Conservation (phyloP, 2,888 invertebrate genomes). For the Drosophila hawaiiensis region DNA sequence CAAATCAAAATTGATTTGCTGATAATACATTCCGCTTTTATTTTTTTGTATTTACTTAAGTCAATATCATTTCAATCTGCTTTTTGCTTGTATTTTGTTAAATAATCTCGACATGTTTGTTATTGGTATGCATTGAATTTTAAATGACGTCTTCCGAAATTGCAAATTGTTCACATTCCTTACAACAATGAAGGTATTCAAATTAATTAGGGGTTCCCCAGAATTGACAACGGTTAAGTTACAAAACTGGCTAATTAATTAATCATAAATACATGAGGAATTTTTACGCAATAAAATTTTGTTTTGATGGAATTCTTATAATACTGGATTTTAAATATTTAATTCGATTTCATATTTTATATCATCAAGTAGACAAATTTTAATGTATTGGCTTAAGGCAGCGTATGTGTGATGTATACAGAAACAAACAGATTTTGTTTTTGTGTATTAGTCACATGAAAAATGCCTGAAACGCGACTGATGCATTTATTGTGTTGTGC, state of each 20-base stretch:
- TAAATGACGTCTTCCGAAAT: neutral
- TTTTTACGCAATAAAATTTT: neutral
- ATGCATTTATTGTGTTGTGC: conserved; percentile 5
- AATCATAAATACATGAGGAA: neutral
- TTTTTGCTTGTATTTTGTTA: neutral
- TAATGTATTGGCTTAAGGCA: neutral
- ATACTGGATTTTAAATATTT: neutral
- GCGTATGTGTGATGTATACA: neutral
- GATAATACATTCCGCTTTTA: neutral
- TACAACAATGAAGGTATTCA: neutral
- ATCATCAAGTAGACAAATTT: neutral
- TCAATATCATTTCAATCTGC: neutral
- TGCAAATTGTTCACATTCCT: neutral
- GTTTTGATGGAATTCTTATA: neutral
- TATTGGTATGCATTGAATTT: neutral
- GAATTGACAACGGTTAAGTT: neutral
- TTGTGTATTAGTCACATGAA: conserved; percentile 16
- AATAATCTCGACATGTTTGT: neutral
- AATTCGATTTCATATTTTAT: neutral
- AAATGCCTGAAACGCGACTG: neutral
- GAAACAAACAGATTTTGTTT: conserved; percentile 1
- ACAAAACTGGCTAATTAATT: neutral
- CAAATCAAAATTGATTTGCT: neutral
- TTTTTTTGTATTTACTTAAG: neutral
- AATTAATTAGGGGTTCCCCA: neutral